These are phyloP conservation scores for Bradypodion ventrale DNA, from an alignment of 2,797 vertebrate genomes.

Conservation along the genomic window DNA sequence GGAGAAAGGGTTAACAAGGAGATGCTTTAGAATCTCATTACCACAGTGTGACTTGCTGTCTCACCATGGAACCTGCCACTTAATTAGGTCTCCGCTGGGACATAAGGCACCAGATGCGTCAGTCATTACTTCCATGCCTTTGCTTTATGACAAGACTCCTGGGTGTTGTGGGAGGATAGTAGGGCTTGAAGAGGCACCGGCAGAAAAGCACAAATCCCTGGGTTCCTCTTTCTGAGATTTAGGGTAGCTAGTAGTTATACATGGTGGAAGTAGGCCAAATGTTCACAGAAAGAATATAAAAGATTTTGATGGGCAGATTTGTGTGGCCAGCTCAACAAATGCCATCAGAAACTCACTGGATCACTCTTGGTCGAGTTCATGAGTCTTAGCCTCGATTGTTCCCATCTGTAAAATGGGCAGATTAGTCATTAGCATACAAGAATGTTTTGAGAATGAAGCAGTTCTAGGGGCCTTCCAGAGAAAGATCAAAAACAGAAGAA, in stretches of 20 bases:
- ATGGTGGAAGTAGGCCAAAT: too few species aligned
- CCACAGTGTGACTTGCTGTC: slow-evolving; percentile 37
- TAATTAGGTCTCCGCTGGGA: slow-evolving; percentile 42
- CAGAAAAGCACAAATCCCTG: background rate
- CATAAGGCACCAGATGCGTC: slow-evolving; percentile 29
- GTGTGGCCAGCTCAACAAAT: background rate
- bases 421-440: background rate
- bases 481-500: background rate
- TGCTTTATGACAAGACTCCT: slow-evolving; percentile 14
- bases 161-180: slow-evolving; percentile 16
- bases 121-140: slow-evolving; percentile 22
- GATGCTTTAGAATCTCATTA: slow-evolving; percentile 43
- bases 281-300: background rate
- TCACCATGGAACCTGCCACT: slow-evolving; percentile 31
- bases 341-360: background rate
- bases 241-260: background rate
- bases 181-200: background rate
- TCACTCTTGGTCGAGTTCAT: background rate
- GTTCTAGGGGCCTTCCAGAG: background rate
- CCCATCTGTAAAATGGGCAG: background rate
- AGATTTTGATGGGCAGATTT: background rate
- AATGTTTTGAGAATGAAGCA: background rate
- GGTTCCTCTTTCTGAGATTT: background rate
- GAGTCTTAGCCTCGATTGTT: background rate
- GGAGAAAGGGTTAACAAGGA: slow-evolving; percentile 28